Percentiles rank a stretch among this genome's conserved stretches.
phyloP scores from a whole-genome alignment of 2,113 vertebrate genomes.

The Muntiacus muntjak region DNA sequence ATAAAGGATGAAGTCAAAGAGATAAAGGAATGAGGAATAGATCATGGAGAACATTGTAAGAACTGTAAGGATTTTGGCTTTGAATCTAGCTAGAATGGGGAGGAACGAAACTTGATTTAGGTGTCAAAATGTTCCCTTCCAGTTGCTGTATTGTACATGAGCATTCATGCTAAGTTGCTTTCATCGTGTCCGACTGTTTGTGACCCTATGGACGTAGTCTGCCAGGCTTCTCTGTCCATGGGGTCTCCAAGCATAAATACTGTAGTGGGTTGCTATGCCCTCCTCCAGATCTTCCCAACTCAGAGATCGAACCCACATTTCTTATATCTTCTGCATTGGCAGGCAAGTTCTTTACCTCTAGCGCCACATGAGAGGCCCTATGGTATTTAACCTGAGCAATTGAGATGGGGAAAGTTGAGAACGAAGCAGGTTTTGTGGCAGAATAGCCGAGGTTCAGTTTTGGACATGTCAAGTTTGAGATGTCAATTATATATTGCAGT shows the following conservation, averaged over 20 bases:
- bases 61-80: background rate
- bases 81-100: background rate
- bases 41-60: background rate
- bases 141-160: background rate
- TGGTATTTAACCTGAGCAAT: background rate
- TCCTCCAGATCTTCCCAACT: background rate
- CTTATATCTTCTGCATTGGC: background rate
- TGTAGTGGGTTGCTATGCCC: background rate
- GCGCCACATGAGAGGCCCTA: background rate
- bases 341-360: background rate
- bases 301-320: background rate
- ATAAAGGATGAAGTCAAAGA: background rate
- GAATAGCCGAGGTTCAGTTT: background rate
- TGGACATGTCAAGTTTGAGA: background rate
- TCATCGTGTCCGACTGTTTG: accelerated
- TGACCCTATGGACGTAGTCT: background rate
- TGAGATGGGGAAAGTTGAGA: background rate
- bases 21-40: background rate
- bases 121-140: background rate
- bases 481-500: background rate
- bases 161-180: background rate
- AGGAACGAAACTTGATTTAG: background rate
- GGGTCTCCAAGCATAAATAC: background rate
- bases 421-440: background rate
- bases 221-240: background rate